phyloP scores from a whole-genome alignment of 2,888 invertebrate genomes.

The Heteromurus nitidus region DNA sequence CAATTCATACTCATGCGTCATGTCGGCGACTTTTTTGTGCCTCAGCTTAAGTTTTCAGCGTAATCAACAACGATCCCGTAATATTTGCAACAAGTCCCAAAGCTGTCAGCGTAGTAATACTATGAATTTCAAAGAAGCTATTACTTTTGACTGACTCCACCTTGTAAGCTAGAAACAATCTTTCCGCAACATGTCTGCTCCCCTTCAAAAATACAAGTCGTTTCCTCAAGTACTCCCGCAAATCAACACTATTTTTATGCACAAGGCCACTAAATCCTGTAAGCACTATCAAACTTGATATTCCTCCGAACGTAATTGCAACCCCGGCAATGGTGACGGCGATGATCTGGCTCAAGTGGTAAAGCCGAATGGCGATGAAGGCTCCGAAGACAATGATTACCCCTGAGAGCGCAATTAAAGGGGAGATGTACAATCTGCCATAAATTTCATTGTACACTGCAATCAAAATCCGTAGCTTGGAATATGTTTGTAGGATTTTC shows the following conservation, averaged over 20 bases:
- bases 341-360: not conserved
- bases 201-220: no score
- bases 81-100: not conserved
- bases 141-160: not conserved
- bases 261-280: not conserved
- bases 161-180: no score
- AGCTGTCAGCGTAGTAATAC: not conserved
- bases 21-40: no score
- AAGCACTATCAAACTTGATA: not conserved
- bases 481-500: no score
- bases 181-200: no score
- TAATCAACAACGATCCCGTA: not conserved
- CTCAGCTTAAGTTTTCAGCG: not conserved
- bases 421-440: constrained; percentile 3
- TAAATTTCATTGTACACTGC: constrained; percentile 3
- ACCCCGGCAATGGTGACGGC: not conserved
- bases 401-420: not conserved
- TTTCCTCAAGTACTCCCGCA: not conserved
- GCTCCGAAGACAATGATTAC: constrained; percentile 1
- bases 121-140: not conserved
- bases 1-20: no score
- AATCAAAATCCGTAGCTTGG: constrained; percentile 1
- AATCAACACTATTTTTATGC: not conserved
- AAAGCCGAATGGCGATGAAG: constrained; percentile 5
- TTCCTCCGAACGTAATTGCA: not conserved